phyloP scores from a whole-genome alignment of 1,140 invertebrate genomes.

The Sarcophaga bullata region DNA sequence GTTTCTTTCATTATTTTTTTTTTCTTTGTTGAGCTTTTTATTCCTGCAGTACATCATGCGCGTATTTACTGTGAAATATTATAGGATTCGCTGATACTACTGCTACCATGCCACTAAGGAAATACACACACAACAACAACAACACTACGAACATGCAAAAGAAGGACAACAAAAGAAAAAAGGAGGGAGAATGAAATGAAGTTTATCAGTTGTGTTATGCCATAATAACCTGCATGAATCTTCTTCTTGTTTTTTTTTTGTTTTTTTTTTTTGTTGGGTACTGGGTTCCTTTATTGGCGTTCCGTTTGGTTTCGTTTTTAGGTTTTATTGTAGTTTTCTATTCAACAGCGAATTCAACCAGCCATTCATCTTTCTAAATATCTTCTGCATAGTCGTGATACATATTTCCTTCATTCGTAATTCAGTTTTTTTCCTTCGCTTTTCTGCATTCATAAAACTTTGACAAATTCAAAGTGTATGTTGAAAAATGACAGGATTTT shows the following conservation, averaged over 20 bases:
- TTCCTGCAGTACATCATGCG: constrained; percentile 6
- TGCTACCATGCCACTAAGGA: no score
- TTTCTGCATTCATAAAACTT: constrained; percentile 33
- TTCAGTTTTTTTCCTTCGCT: neutral
- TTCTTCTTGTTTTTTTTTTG: neutral
- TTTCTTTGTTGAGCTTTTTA: no score
- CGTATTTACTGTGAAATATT: constrained; percentile 33
- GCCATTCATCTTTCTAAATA: neutral
- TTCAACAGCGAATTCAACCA: no score
- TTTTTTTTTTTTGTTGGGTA: no score
- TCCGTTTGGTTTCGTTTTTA: neutral
- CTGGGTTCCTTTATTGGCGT: no score
- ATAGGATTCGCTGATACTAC: neutral
- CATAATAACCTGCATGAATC: constrained; percentile 32
- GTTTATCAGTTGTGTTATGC: constrained; percentile 29
- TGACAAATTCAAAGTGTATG: constrained; percentile 38
- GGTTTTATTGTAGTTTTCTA: no score
- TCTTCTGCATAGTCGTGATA: neutral
- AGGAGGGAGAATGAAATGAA: neutral
- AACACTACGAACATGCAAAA: neutral
- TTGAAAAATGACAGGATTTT: constrained; percentile 39
- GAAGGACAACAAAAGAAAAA: neutral
- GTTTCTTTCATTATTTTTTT: neutral
- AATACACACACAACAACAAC: no score
- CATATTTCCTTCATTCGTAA: neutral